These are phyloP conservation scores for Ctenomys sociabilis DNA, from an alignment of 2,113 vertebrate species.

Conservation along the genomic window DNA sequence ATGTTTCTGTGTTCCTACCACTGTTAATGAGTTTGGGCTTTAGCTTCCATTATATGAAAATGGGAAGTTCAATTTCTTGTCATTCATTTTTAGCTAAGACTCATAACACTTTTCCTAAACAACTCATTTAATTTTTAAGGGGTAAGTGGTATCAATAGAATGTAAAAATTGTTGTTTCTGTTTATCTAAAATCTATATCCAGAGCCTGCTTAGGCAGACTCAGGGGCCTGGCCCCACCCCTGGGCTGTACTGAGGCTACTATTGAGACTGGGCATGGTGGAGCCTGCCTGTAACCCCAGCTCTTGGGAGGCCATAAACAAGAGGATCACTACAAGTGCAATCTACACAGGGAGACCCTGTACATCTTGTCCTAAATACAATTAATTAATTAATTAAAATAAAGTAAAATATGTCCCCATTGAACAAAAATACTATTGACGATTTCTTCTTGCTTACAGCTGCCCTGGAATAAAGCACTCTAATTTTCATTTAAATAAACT, in stretches of 20 bases:
- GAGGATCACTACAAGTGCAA: too few species aligned
- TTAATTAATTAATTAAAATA: too few species aligned
- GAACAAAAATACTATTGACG: not conserved
- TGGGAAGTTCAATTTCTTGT: not conserved
- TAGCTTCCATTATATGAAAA: not conserved
- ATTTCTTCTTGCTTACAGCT: not conserved
- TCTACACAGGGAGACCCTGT: too few species aligned
- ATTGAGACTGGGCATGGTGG: too few species aligned
- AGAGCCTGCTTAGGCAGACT: not conserved
- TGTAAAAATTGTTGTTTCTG: not conserved
- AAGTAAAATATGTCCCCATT: not conserved
- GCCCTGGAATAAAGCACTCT: not conserved
- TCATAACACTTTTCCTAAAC: not conserved
- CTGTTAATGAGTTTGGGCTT: not conserved
- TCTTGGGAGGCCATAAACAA: too few species aligned
- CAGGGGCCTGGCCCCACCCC: too few species aligned
- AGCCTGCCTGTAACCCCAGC: too few species aligned
- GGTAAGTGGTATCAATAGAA: accelerated
- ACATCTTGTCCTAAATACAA: too few species aligned
- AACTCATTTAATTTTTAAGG: not conserved
- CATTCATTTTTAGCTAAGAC: not conserved
- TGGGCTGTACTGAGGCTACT: too few species aligned
- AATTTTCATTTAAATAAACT: not conserved
- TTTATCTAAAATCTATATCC: not conserved
- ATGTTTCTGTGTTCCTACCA: accelerated